These are phyloP conservation scores for Shargacucullia verbasci DNA, from an alignment of 2,888 invertebrate species.

Conservation along the genomic window DNA sequence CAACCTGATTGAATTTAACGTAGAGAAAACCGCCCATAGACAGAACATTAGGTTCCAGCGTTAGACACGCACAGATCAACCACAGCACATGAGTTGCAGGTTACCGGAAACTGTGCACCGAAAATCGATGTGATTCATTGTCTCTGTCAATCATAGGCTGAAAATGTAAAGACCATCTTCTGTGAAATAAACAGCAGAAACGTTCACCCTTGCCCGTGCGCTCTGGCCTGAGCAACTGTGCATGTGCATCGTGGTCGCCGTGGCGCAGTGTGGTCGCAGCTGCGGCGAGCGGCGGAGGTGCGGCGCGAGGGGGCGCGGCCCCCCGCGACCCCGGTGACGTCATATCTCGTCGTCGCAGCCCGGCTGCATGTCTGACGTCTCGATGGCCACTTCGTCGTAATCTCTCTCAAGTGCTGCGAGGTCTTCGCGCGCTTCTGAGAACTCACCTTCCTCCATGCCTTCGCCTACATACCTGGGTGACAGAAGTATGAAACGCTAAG, in stretches of 20 bases:
- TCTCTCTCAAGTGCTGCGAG: slow-evolving; percentile 92
- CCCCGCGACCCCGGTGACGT: slow-evolving; percentile 47
- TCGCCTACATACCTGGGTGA: slow-evolving; percentile 92
- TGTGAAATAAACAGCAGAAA: slow-evolving; percentile 12
- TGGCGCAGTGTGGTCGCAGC: slow-evolving; percentile 33
- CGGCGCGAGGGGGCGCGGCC: slow-evolving; percentile 37
- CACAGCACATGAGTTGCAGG: slow-evolving; percentile 37
- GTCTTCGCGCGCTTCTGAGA: slow-evolving; percentile 94
- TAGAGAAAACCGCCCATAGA: too few species aligned
- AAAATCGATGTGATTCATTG: slow-evolving; percentile 1
- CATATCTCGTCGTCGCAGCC: slow-evolving; percentile 81
- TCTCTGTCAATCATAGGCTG: slow-evolving; percentile 13
- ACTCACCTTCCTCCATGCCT: slow-evolving; percentile 96
- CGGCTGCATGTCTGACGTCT: slow-evolving; percentile 83
- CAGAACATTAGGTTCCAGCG: too few species aligned
- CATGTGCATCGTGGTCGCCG: slow-evolving; percentile 18
- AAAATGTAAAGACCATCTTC: slow-evolving; percentile 21
- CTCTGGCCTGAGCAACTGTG: slow-evolving; percentile 13
- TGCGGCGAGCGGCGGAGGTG: slow-evolving; percentile 47
- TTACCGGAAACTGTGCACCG: slow-evolving; percentile 33
- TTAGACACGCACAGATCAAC: slow-evolving; percentile 48
- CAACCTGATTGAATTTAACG: too few species aligned
- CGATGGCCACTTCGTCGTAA: slow-evolving; percentile 93
- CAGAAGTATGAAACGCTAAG: too few species aligned
- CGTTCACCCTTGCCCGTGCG: slow-evolving; percentile 10